A percentile compares a stretch with the other conserved stretches of the same genome.
Evolutionary conservation across 2,113 vertebrate species (phyloP).

Genomic region (Prietella phreatophila): DNA sequence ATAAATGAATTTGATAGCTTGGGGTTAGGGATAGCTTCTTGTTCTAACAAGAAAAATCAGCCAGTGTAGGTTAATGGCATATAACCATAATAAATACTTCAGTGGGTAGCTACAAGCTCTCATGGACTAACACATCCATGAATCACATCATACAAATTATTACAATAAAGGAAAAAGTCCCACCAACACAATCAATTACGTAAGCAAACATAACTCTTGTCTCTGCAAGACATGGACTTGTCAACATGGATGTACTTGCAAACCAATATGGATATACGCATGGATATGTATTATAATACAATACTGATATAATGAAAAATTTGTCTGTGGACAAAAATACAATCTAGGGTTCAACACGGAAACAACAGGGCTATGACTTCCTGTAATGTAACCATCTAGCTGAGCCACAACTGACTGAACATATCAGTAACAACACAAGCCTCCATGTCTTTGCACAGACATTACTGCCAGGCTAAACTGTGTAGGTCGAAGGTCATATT

Average conservation of each 20-base stretch:
- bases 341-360: too few species aligned
- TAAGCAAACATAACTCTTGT: background rate
- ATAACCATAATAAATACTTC: too few species aligned
- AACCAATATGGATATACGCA: background rate
- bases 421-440: conserved; percentile 15
- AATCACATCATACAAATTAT: too few species aligned
- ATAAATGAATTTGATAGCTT: background rate
- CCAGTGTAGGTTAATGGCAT: background rate
- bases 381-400: background rate
- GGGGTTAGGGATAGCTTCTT: background rate
- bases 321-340: background rate
- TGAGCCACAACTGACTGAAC: conserved; percentile 3
- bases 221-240: background rate
- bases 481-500: conserved; percentile 38
- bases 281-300: background rate
- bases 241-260: background rate
- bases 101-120: too few species aligned
- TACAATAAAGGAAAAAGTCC: background rate
- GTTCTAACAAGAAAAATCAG: background rate
- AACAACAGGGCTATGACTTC: background rate
- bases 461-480: conserved; percentile 10
- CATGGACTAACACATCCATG: too few species aligned
- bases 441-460: conserved; percentile 15
- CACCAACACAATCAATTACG: background rate
- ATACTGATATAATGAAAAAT: background rate